Conservation (phyloP, 2,797 vertebrate genomes). For the Sebastes minor region DNA sequence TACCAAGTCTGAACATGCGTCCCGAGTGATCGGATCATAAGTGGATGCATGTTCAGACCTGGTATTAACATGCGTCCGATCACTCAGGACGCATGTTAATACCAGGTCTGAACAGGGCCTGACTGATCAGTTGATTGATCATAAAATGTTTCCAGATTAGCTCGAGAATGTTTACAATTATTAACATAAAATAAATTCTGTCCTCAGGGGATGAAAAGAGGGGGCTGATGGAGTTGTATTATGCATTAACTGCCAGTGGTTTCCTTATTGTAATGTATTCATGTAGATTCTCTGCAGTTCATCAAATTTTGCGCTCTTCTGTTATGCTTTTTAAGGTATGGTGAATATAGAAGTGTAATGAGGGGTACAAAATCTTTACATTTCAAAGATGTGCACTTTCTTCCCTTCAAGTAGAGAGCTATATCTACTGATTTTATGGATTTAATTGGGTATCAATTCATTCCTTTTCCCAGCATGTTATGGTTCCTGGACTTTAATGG, state of each 20-base stretch:
- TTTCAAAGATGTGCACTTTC: slow-evolving; percentile 37
- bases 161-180: background rate
- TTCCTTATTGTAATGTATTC: slow-evolving; percentile 15
- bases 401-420: background rate
- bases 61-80: too few relatives aligned
- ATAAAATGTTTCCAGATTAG: slow-evolving; percentile 1
- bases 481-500: background rate
- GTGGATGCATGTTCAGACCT: too few relatives aligned
- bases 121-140: slow-evolving; percentile 4
- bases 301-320: slow-evolving; percentile 24
- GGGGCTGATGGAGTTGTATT: background rate
- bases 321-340: slow-evolving; percentile 20
- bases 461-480: background rate
- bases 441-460: slow-evolving; percentile 39
- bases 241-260: background rate
- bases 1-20: too few relatives aligned
- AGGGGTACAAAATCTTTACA: slow-evolving; percentile 34
- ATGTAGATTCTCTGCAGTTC: slow-evolving; percentile 28
- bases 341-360: slow-evolving; percentile 43
- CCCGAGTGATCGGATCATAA: too few relatives aligned
- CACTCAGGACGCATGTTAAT: too few relatives aligned
- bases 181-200: background rate
- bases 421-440: slow-evolving; percentile 1
- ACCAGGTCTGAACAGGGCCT: too few relatives aligned
- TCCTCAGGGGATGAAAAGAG: background rate